Base-by-base conservation (phyloP, 2,797 vertebrate species). In the Centropyge bicolor region DNA sequence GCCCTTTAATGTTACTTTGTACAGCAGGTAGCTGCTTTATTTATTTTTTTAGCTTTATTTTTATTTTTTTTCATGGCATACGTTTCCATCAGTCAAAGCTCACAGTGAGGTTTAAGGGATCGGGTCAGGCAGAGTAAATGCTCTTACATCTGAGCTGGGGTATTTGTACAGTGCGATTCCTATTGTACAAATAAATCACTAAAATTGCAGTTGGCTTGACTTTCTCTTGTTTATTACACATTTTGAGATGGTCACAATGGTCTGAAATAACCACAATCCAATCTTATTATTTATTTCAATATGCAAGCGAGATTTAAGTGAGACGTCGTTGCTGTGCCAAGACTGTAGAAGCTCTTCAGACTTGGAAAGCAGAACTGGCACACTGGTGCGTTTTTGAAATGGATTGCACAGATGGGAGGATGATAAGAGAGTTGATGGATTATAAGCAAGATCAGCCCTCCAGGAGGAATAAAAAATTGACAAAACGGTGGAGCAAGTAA, bases 171-270 rank as follows among this genome's bases (percentile, higher is more conserved):
- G 80, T 92, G 88, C 76, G 85, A 93, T 86, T 94, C 84, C 79
- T 93, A 87, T 90, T 95, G 94, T 95, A 93, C 91, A 93, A 95
- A 95, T 96, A 96, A 96, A 96, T 94, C 93, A 95, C 93, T 93
- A 80, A 94, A 93, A 91, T 86, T 90, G 90, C 93, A 89, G n/a
- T 70, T 67, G 40, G 83, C 75, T 60, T 78, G 66, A 51, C 17
- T 83, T 76, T 46, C 56, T 74, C 1, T 31, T 78, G n/a, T 71
- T 68, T 71, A 35, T 71, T 70, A 41, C 63, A 72, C 71, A 74
- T 66, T 54, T 54, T 59, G 19, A 60, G 24, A 7, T 19, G 12
- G 2, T 59, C n/a, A 10, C 38, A 49, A 45, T 69, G 19, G 8
- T 77, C 45, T 40, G 2, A 56, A 73, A 51, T 8, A 6, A 17